A percentile compares a stretch with the other conserved stretches of the same genome.
These are phyloP conservation scores for Mercenaria mercenaria DNA, from an alignment of 1,140 invertebrate species.

Conservation along the genomic window DNA sequence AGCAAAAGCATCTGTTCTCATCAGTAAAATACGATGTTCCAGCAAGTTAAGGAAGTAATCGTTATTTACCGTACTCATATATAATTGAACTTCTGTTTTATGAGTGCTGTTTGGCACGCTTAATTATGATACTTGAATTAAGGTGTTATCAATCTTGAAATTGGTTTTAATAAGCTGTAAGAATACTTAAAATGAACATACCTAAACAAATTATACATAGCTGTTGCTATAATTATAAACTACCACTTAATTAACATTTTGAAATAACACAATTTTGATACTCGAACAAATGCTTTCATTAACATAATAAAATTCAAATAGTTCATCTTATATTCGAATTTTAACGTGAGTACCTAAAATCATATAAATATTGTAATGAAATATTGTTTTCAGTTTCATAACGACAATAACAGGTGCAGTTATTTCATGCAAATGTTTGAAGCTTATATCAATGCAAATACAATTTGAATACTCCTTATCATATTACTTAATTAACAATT, in stretches of 20 bases:
- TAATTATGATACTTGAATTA: conserved; percentile 17
- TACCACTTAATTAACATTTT: not conserved
- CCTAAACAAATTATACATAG: not conserved
- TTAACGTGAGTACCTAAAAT: no score
- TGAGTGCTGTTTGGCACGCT: not conserved
- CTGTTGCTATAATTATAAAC: not conserved
- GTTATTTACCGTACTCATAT: conserved; percentile 17
- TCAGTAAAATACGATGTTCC: conserved; percentile 6
- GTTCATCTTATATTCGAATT: no score
- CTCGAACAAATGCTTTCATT: no score
- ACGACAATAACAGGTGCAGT: no score
- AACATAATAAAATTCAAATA: no score
- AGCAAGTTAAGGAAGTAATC: conserved; percentile 11
- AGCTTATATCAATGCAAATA: no score
- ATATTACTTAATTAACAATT: no score
- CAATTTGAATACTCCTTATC: no score
- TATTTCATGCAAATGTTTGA: no score
- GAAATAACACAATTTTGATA: not conserved
- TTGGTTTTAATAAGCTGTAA: conserved; percentile 1
- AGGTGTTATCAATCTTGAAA: conserved; percentile 29
- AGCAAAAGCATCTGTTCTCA: conserved; percentile 4
- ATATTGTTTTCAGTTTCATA: no score
- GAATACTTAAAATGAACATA: not conserved
- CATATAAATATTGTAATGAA: no score
- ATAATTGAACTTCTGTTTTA: conserved; percentile 39